A percentile compares a stretch with the other conserved stretches of the same genome.
phyloP scores from a whole-genome alignment of 2,888 invertebrate genomes.

The Pharmacophagus antenor region DNA sequence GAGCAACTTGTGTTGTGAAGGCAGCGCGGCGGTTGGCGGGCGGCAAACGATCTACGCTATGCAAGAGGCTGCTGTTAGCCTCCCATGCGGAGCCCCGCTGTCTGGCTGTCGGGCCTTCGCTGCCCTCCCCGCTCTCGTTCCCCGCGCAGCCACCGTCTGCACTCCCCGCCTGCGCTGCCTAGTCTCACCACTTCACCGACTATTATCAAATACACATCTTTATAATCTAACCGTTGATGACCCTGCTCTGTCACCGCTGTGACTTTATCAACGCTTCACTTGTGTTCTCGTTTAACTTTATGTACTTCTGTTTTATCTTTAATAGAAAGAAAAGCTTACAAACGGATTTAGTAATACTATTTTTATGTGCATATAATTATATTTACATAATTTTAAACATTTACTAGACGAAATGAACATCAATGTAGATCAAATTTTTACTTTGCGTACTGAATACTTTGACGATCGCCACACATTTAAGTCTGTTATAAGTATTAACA shows the following conservation, averaged over 20 bases:
- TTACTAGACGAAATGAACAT: too few species aligned
- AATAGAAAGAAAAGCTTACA: background rate
- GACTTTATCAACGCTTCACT: background rate
- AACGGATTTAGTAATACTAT: background rate
- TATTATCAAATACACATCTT: conserved; percentile 45
- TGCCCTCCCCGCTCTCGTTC: conserved; percentile 36
- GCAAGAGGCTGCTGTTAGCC: conserved; percentile 77
- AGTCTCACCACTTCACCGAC: conserved; percentile 66
- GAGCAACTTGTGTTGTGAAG: conserved; percentile 64
- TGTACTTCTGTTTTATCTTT: background rate
- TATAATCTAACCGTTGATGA: conserved; percentile 27
- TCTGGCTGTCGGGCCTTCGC: conserved; percentile 69
- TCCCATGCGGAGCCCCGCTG: conserved; percentile 81
- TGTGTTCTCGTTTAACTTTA: conserved; percentile 1
- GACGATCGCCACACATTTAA: background rate
- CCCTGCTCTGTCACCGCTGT: conserved; percentile 12
- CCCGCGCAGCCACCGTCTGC: conserved; percentile 36
- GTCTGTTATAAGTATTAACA: background rate
- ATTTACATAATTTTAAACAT: background rate
- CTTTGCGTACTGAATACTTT: background rate
- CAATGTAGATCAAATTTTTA: background rate
- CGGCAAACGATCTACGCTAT: conserved; percentile 51
- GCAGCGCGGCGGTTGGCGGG: conserved; percentile 71
- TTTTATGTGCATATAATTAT: background rate
- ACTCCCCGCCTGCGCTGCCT: conserved; percentile 52